Evolutionary conservation across 23 tunicate genomes (phyloP).

Genomic region (Ascidia mentula): DNA sequence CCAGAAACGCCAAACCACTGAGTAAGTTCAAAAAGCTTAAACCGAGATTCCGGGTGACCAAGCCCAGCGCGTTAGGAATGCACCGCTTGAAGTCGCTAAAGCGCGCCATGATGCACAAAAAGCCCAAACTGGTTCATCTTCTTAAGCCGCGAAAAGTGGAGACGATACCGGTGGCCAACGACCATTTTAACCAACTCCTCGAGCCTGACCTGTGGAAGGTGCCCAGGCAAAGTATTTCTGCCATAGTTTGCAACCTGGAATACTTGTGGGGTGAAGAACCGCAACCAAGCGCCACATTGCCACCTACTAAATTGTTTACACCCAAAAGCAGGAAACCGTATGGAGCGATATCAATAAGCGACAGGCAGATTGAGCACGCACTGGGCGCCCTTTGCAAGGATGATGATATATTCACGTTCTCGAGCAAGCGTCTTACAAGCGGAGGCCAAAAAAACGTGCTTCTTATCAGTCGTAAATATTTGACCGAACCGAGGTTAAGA

Average conservation of each 20-base stretch:
- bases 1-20: background rate
- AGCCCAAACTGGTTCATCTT: background rate
- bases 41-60: background rate
- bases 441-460: constrained; percentile 29
- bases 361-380: constrained; percentile 13
- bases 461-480: background rate
- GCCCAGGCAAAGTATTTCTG: constrained; percentile 18
- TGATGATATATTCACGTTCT: constrained; percentile 39
- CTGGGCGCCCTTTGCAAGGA: constrained; percentile 18
- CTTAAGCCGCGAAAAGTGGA: background rate
- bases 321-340: background rate
- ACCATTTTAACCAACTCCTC: background rate
- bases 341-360: constrained; percentile 21
- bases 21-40: background rate
- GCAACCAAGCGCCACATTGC: background rate
- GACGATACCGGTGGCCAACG: background rate
- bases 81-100: background rate
- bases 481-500: background rate
- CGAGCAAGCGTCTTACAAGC: constrained; percentile 20
- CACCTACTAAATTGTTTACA: too few species aligned
- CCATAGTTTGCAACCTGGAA: constrained; percentile 24
- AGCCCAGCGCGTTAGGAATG: background rate
- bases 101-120: background rate
- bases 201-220: constrained; percentile 21
- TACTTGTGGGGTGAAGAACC: constrained; percentile 28